Evolutionary conservation across 2,113 vertebrate species (phyloP), one percentile per base, ranked within the genome.

Genomic region (Ptilonorhynchus violaceus): DNA sequence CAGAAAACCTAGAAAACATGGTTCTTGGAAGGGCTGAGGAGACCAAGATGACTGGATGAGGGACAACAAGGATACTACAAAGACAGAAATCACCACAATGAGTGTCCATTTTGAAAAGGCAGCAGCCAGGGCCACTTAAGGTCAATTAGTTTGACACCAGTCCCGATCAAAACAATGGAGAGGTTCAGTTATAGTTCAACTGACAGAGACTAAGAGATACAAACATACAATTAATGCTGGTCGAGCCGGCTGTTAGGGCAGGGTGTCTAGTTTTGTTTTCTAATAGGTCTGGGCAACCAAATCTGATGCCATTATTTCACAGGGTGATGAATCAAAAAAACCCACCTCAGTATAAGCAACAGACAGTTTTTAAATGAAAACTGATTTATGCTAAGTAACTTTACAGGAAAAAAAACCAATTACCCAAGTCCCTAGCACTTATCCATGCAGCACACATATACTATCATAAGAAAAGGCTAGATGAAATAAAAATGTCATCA

Each of bases 41-140:
- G 41, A 68, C 9, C 39, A n/a, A 39, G 55, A 37, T 0, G 2
- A 70, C 15, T 17, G 33, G 24, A 62, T 49, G 30, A 0, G 4
- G 33, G 59, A 53, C 53, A 79, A 63, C 11, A 79, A n/a, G 47
- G 53, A 35, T 85, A 69, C 25, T 25, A 44, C 23, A 9, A 72
- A 82, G 58, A 35, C 44, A 58, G 70, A 52, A 85, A 78, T 21
- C 52, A 70, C 12, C 35, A 35, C 47, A 15, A 7, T 39, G 37
- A 6, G n/a, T 60, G 44, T 42, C 60, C 22, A 3, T 13, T 37
- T 7, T 18, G 16, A 76, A 85, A 88, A 89, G 70, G 46, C 35
- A 64, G 66, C 49, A 82, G 73, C 20, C 3, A 4, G 25, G 44
- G 21, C 49, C 50, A 31, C 44, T 79, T 41, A 42, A 82, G 50